Evolutionary conservation across 35 echinoderm and acorn worm genomes (phyloP).

Genomic region (Heliocidaris tuberculata): DNA sequence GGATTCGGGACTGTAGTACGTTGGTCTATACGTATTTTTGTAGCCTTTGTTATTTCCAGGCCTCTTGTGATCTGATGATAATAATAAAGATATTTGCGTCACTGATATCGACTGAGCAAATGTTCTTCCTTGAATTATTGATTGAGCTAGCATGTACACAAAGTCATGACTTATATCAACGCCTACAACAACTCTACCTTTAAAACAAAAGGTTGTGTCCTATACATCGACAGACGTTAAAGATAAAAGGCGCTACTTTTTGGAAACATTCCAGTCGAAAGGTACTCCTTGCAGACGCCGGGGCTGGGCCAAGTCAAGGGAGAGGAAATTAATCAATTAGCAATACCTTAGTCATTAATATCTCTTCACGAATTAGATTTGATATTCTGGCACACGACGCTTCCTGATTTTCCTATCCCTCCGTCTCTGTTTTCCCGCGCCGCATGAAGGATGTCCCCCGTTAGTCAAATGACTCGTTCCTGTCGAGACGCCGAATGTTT

Average conservation of each 20-base stretch:
- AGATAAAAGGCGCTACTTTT: neutral
- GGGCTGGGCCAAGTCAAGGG: neutral
- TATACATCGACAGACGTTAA: neutral
- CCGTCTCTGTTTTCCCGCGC: neutral
- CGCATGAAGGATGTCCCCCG: neutral
- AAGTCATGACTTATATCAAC: too few species aligned
- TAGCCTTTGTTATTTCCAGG: too few species aligned
- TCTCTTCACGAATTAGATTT: neutral
- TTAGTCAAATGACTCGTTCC: constrained; percentile 14
- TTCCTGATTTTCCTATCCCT: constrained; percentile 22
- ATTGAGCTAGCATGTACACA: too few species aligned
- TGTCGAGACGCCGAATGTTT: constrained; percentile 19
- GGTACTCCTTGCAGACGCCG: neutral
- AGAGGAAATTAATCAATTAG: constrained; percentile 32
- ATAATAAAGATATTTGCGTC: too few species aligned
- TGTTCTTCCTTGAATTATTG: too few species aligned
- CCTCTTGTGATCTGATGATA: too few species aligned
- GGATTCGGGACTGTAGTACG: too few species aligned
- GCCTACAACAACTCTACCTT: neutral
- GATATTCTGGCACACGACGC: neutral
- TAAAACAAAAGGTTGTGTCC: neutral
- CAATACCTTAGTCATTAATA: constrained; percentile 31
- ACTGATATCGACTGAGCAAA: too few species aligned
- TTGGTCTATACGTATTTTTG: too few species aligned
- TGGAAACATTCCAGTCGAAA: constrained; percentile 1